These are phyloP conservation scores for Parambassis ranga DNA, from an alignment of 2,797 vertebrate species.

Conservation along the genomic window DNA sequence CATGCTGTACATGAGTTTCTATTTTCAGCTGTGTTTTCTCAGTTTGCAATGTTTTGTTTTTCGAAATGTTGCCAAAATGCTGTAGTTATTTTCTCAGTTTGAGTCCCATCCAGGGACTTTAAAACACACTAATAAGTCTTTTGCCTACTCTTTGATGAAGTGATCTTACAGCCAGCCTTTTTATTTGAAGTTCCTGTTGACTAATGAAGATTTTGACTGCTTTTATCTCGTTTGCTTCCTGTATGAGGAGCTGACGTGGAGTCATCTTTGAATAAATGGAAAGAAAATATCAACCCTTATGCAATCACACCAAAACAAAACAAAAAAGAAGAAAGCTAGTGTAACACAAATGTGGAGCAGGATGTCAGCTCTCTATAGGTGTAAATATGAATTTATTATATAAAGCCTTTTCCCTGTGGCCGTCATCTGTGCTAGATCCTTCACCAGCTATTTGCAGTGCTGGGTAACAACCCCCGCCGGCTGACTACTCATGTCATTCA, in stretches of 20 bases:
- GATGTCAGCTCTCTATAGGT: neutral
- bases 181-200: neutral
- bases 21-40: neutral
- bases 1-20: no score
- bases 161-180: neutral
- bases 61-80: neutral
- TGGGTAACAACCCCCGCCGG: slow-evolving; percentile 3
- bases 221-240: neutral
- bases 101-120: neutral
- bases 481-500: slow-evolving; percentile 25
- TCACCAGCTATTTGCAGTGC: slow-evolving; percentile 22
- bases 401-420: neutral
- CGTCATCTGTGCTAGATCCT: slow-evolving; percentile 20
- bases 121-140: neutral
- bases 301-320: neutral
- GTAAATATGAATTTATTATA: neutral
- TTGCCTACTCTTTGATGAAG: neutral
- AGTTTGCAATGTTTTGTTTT: neutral
- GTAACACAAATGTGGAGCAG: neutral
- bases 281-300: neutral
- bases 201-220: neutral
- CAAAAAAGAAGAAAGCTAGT: neutral
- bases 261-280: neutral
- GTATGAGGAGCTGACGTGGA: neutral
- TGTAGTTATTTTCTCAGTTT: neutral